Percentiles rank a stretch among this genome's conserved stretches.
phyloP scores from a whole-genome alignment of 2,888 invertebrate genomes.

The Chrysomela aeneicollis region DNA sequence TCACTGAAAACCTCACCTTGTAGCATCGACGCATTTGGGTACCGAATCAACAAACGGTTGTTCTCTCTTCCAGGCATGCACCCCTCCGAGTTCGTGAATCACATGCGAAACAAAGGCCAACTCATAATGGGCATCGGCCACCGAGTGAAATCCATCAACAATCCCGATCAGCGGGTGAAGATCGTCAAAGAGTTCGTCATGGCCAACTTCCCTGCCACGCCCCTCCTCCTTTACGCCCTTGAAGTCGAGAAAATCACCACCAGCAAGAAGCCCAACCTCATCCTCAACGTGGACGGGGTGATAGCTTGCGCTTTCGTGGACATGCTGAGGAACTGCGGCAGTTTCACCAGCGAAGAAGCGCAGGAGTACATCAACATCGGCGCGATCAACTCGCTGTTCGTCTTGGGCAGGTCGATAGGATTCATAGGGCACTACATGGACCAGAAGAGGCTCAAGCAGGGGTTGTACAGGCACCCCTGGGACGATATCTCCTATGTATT shows the following conservation, averaged over 20 bases:
- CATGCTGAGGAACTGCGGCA: conserved; percentile 90
- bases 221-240: conserved; percentile 93
- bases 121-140: conserved; percentile 99
- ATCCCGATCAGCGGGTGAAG: conserved; percentile 97
- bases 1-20: too few relatives aligned
- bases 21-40: too few relatives aligned
- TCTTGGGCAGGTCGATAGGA: conserved; percentile 96
- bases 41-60: too few relatives aligned
- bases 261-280: conserved; percentile 99
- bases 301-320: conserved; percentile 98
- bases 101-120: conserved; percentile 95
- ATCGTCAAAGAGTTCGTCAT: conserved; percentile 96
- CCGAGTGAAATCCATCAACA: conserved; percentile 89
- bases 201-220: conserved; percentile 92
- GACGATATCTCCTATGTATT: conserved; percentile 95
- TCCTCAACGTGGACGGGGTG: conserved; percentile 98
- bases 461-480: conserved; percentile 99
- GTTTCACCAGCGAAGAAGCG: conserved; percentile 96
- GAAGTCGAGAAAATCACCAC: conserved; percentile 99
- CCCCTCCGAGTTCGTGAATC: conserved; percentile 98
- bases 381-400: conserved; percentile 97
- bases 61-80: conserved; percentile 75
- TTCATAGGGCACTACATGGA: conserved; percentile 99
- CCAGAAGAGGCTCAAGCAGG: conserved; percentile 98
- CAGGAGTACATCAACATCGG: conserved; percentile 98